Percentiles rank a stretch among this genome's conserved stretches.
These are phyloP conservation scores for Engraulis encrasicolus DNA, from an alignment of 2,113 vertebrate genomes.

Conservation along the genomic window DNA sequence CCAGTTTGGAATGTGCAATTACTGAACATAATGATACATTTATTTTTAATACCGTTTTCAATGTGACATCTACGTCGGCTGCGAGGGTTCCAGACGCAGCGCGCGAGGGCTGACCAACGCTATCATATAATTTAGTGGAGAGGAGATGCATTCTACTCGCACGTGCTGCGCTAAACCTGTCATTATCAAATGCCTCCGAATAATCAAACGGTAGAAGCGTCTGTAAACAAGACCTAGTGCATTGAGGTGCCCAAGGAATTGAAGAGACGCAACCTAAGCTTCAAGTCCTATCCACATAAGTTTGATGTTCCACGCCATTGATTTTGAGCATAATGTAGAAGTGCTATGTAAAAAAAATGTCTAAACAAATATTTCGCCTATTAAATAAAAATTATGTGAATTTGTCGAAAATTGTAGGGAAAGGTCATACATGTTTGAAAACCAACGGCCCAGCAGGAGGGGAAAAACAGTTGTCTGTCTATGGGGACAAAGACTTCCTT, in stretches of 20 bases:
- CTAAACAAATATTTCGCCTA: too few relatives aligned
- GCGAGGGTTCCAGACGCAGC: neutral
- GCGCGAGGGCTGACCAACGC: neutral
- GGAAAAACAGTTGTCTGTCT: too few relatives aligned
- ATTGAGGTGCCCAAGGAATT: neutral
- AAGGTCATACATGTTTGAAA: too few relatives aligned
- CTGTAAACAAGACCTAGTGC: neutral
- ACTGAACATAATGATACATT: constrained; percentile 43
- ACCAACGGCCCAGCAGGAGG: too few relatives aligned
- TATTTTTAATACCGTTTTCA: constrained; percentile 39
- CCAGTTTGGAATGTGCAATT: constrained; percentile 48
- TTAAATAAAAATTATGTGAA: too few relatives aligned
- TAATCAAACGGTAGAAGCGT: constrained; percentile 35
- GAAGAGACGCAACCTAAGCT: neutral
- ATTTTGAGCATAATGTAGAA: too few relatives aligned
- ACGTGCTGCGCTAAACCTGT: constrained; percentile 17
- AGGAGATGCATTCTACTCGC: constrained; percentile 29
- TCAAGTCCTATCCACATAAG: neutral
- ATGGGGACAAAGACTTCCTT: too few relatives aligned
- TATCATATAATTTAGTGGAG: constrained; percentile 25
- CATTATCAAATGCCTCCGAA: constrained; percentile 37
- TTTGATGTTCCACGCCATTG: neutral
- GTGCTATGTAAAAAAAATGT: too few relatives aligned
- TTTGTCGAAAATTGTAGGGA: too few relatives aligned
- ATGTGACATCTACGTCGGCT: constrained; percentile 33